Base-by-base conservation (phyloP, 2,113 vertebrate genomes). In the Phalacrocorax brasilianus region DNA sequence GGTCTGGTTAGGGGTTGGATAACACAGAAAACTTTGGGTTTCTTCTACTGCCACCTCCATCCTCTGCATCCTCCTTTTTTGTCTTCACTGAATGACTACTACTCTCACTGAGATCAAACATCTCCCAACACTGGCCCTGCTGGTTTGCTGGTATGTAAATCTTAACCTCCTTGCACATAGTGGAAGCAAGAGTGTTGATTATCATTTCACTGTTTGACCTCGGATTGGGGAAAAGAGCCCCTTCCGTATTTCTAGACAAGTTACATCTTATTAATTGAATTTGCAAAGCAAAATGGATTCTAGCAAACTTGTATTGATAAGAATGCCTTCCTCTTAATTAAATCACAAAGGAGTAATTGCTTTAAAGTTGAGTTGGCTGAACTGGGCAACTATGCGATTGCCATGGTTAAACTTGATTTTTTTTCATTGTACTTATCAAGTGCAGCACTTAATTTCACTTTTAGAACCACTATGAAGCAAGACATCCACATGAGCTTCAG, bases 1-100 rank as follows among this genome's bases (percentile, higher is more conserved):
- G 98, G 97, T 98, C 97, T 98, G 98, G 98, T 98, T 98, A 98
- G 98, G 97, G 97, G 98, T 97, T 98, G 97, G 98, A 97, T 98
- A 97, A 97, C 97, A 97, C 98, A 98, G 97, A 98, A 97, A 97
- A 97, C 97, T 97, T 98, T 97, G 98, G 66, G 97, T 98, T 98
- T 97, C 97, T 98, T 97, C 97, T 97, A 91, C 97, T 98, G 97
- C 97, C 97, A 97, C 97, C 97, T 98, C 97, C 98, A 98, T 98
- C 97, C 97, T 98, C 97, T 98, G 97, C 98, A 98, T 97, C 97
- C 97, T 98, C 98, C 97, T 98, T 98, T 98, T 98, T 97, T 98
- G 97, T 98, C 98, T 98, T 97, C 98, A 98, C 97, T 98, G 98
- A 98, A 95, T 97, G 97, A 97, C 97, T 96, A 96, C 97, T 97